Percentiles rank a stretch among this genome's conserved stretches.
phyloP scores from a whole-genome alignment of 2,797 vertebrate genomes.

The Pagetopsis macropterus region DNA sequence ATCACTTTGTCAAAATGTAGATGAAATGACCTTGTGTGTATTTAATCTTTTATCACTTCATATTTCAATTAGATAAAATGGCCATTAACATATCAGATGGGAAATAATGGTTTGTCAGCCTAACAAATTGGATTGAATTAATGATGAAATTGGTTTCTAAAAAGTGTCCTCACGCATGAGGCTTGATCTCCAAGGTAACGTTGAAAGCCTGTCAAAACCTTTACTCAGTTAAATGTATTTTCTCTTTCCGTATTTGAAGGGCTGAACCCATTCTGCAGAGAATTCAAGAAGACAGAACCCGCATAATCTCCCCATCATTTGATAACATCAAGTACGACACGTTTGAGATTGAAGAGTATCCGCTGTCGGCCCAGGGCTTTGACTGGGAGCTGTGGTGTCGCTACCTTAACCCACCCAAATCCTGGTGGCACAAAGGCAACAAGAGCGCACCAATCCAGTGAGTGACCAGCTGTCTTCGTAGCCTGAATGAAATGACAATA shows the following conservation, averaged over 20 bases:
- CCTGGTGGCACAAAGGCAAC: slow-evolving; percentile 96
- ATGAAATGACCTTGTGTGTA: background rate
- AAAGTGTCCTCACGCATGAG: slow-evolving; percentile 11
- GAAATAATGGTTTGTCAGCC: slow-evolving; percentile 23
- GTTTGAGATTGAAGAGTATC: slow-evolving; percentile 97
- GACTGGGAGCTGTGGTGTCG: slow-evolving; percentile 99
- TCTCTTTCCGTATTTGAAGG: slow-evolving; percentile 79
- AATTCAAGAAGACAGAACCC: slow-evolving; percentile 94
- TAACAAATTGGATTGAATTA: slow-evolving; percentile 32
- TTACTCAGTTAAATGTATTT: slow-evolving; percentile 34
- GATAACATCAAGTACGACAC: slow-evolving; percentile 99
- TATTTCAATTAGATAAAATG: background rate
- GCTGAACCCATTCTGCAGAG: slow-evolving; percentile 94
- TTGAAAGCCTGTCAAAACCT: slow-evolving; percentile 36
- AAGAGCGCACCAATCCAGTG: slow-evolving; percentile 96
- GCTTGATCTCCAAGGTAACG: slow-evolving; percentile 31
- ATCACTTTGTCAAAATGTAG: background rate
- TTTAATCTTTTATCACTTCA: background rate
- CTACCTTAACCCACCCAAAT: slow-evolving; percentile 95
- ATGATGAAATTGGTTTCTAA: slow-evolving; percentile 22
- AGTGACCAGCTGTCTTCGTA: slow-evolving; percentile 34
- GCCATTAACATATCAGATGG: slow-evolving; percentile 8
- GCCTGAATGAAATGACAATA: slow-evolving; percentile 18
- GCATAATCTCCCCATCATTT: slow-evolving; percentile 95
- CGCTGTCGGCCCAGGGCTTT: slow-evolving; percentile 95